These are phyloP conservation scores for Astreopora myriophthalma DNA, from an alignment of 64 coral and sea anemone genomes.

Conservation along the genomic window DNA sequence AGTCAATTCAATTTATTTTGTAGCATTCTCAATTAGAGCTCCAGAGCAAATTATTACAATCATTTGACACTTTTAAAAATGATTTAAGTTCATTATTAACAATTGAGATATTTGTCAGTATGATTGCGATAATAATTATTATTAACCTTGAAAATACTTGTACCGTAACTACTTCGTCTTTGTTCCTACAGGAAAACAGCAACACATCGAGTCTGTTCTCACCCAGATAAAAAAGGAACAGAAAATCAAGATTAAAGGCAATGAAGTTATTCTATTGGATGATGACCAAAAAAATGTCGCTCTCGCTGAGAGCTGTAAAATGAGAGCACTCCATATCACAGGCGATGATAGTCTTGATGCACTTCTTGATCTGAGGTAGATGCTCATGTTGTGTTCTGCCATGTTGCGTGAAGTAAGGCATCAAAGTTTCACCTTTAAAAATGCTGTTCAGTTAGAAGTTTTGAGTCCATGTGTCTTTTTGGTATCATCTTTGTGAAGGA, in stretches of 20 bases:
- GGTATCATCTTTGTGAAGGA: too few species aligned
- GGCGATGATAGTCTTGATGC: conserved; percentile 66
- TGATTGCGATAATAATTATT: too few species aligned
- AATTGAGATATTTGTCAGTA: too few species aligned
- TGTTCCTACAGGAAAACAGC: conserved; percentile 67
- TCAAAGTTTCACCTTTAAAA: neutral
- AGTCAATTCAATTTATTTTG: too few species aligned
- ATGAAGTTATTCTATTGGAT: conserved; percentile 71
- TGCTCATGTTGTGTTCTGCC: neutral
- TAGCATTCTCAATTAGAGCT: too few species aligned
- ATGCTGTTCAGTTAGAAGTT: neutral
- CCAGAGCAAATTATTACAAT: too few species aligned
- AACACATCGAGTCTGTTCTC: conserved; percentile 72
- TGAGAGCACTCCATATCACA: conserved; percentile 62
- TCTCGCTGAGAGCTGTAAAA: conserved; percentile 52
- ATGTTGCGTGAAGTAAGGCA: neutral
- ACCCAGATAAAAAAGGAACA: conserved; percentile 59
- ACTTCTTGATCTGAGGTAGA: conserved; percentile 65
- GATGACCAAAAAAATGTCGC: conserved; percentile 66
- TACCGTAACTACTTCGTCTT: neutral
- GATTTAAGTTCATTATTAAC: too few species aligned
- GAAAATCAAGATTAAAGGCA: conserved; percentile 66
- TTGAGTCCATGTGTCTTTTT: too few species aligned
- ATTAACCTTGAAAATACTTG: neutral
- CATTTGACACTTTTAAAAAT: too few species aligned